phyloP scores from a whole-genome alignment of 1,140 invertebrate genomes.

The Coboldia fuscipes region DNA sequence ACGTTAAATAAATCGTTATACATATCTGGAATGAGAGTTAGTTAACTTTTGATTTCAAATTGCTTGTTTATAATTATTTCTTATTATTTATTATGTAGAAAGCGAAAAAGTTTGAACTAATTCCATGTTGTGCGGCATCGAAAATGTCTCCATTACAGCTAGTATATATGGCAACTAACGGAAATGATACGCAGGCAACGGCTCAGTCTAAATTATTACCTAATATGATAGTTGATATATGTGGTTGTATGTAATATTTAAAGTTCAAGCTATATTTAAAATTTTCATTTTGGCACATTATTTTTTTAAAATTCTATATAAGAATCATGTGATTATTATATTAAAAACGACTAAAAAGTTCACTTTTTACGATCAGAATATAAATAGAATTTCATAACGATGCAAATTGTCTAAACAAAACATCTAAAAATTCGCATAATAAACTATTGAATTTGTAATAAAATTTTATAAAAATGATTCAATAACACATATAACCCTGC shows the following conservation, averaged over 20 bases:
- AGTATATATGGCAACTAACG: slow-evolving; percentile 48
- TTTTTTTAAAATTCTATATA: too few species aligned
- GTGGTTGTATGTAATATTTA: slow-evolving; percentile 65
- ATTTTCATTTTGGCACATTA: too few species aligned
- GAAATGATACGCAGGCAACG: slow-evolving; percentile 45
- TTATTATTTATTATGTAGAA: slow-evolving; percentile 3
- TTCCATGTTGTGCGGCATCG: slow-evolving; percentile 57
- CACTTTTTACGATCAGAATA: too few species aligned
- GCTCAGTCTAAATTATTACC: slow-evolving; percentile 57
- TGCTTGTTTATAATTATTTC: neutral
- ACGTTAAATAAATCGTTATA: slow-evolving; percentile 39
- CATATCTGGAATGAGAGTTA: slow-evolving; percentile 46
- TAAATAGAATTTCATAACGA: too few species aligned
- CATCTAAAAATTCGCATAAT: too few species aligned
- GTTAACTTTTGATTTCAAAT: slow-evolving; percentile 9
- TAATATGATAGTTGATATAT: slow-evolving; percentile 66
- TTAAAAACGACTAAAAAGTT: too few species aligned
- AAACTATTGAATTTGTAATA: too few species aligned
- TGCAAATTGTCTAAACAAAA: too few species aligned
- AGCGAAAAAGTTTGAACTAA: slow-evolving; percentile 29
- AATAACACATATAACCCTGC: too few species aligned
- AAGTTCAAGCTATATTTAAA: too few species aligned
- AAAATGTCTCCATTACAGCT: slow-evolving; percentile 51
- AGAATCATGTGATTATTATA: too few species aligned
- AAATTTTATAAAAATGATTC: too few species aligned